Conservation (phyloP, 2,888 invertebrate genomes). For the Lutraria lutraria region DNA sequence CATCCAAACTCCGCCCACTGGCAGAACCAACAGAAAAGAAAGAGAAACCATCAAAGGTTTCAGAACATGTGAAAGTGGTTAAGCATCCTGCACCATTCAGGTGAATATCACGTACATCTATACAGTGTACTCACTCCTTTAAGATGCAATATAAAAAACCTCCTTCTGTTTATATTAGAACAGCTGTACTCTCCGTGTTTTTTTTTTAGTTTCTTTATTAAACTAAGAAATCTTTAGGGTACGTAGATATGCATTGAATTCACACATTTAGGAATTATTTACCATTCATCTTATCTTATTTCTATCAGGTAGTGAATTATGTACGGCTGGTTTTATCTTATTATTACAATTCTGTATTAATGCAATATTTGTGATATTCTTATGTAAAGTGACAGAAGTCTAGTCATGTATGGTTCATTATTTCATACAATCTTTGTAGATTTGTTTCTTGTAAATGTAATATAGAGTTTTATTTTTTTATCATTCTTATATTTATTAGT, state of each 20-base stretch:
- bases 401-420: not conserved
- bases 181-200: conserved; percentile 38
- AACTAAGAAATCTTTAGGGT: not conserved
- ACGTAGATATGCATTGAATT: not conserved
- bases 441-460: not conserved
- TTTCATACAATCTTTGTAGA: conserved; percentile 2
- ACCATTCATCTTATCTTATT: not conserved
- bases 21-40: conserved; percentile 57
- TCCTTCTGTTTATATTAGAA: not conserved
- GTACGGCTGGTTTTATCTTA: not conserved
- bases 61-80: conserved; percentile 80
- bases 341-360: not conserved
- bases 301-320: not conserved
- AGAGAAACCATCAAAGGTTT: conserved; percentile 63
- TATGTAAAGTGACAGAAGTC: not conserved
- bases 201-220: not conserved
- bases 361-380: not conserved
- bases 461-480: not conserved
- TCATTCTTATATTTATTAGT: not conserved
- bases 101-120: conserved; percentile 75
- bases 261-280: not conserved
- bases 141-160: conserved; percentile 41
- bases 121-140: conserved; percentile 33
- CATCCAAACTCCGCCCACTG: conserved; percentile 56
- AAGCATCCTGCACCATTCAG: conserved; percentile 83